Conservation (phyloP, 1,140 invertebrate genomes). For the Monomorium pharaonis region DNA sequence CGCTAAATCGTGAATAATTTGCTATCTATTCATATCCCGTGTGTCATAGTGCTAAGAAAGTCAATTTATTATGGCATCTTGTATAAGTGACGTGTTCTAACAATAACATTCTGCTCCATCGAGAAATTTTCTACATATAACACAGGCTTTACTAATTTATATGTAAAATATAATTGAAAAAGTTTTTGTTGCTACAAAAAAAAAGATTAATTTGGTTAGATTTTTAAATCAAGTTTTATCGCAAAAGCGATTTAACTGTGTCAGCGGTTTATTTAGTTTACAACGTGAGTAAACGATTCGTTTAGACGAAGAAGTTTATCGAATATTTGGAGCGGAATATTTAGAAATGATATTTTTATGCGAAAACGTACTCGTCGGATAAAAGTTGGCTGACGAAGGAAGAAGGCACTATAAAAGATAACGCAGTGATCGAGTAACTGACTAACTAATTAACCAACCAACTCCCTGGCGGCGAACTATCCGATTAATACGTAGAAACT, state of each 20-base stretch:
- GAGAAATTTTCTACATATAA: background rate
- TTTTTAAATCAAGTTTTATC: constrained; percentile 10
- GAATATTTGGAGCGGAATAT: constrained; percentile 21
- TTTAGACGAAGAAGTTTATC: constrained; percentile 29
- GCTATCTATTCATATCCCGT: background rate
- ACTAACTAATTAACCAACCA: constrained; percentile 54
- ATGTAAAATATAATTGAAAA: background rate
- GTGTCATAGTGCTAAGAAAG: background rate
- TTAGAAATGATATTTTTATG: constrained; percentile 47
- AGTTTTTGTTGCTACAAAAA: background rate
- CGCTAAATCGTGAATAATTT: background rate
- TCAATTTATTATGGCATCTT: background rate
- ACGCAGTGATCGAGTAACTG: constrained; percentile 53
- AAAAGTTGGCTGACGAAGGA: constrained; percentile 44
- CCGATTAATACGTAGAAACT: constrained; percentile 59
- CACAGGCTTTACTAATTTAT: background rate
- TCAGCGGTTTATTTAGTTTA: constrained; percentile 10
- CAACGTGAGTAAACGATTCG: constrained; percentile 6
- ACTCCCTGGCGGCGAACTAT: constrained; percentile 48
- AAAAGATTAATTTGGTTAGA: constrained; percentile 12
- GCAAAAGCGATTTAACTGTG: constrained; percentile 29
- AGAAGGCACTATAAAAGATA: constrained; percentile 51
- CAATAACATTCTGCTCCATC: background rate
- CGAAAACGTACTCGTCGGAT: constrained; percentile 35
- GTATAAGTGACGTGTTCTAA: background rate